phyloP scores from a whole-genome alignment of 2,888 invertebrate genomes.

The Malthinus flaveolus region DNA sequence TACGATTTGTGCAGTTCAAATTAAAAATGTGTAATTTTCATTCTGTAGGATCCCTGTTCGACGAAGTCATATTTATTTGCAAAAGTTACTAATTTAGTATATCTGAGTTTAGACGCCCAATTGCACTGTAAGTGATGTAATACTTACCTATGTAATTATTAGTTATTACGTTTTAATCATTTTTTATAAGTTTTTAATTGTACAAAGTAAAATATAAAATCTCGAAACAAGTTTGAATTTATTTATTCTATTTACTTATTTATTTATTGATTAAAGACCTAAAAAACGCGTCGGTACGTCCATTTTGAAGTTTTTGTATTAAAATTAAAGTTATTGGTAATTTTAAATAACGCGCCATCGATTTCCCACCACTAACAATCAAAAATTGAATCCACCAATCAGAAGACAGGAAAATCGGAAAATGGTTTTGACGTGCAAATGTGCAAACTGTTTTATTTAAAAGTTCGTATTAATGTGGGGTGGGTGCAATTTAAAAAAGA shows the following conservation, averaged over 20 bases:
- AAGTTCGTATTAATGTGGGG: no score
- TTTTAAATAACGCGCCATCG: no score
- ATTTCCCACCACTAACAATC: no score
- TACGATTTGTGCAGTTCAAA: background rate
- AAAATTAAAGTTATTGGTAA: no score
- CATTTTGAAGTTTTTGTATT: no score
- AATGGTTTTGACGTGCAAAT: no score
- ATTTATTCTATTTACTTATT: conserved; percentile 1
- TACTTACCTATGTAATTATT: conserved; percentile 3
- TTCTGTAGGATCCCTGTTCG: background rate
- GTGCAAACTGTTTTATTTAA: no score
- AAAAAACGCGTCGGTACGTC: no score
- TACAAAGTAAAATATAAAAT: conserved; percentile 15
- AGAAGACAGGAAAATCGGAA: no score
- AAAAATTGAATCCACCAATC: no score
- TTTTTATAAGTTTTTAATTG: conserved; percentile 16
- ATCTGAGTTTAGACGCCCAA: background rate
- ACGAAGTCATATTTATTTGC: conserved; percentile 1
- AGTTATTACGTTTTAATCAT: conserved; percentile 12
- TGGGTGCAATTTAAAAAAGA: no score
- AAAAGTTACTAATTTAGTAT: background rate
- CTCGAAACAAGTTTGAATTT: background rate
- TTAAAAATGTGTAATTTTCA: background rate
- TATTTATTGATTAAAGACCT: no score
- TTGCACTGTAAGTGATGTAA: conserved; percentile 1